A percentile compares a stretch with the other conserved stretches of the same genome.
phyloP scores from a whole-genome alignment of 2,113 vertebrate species.

The Colius striatus region DNA sequence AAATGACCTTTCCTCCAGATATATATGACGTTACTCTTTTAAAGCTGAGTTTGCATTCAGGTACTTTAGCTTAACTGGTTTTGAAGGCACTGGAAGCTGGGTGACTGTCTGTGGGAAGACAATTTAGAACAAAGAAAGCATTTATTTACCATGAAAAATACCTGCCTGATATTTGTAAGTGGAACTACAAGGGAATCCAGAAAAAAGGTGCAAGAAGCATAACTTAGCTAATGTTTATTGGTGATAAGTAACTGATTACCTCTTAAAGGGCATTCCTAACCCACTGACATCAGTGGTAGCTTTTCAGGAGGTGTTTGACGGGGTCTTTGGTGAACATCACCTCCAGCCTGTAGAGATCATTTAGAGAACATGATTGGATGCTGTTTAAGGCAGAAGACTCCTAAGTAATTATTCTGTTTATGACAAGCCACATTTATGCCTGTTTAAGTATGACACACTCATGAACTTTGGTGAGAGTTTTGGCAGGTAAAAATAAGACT shows the following conservation, averaged over 20 bases:
- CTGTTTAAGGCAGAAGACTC: not conserved
- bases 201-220: not conserved
- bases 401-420: not conserved
- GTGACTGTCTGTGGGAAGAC: not conserved
- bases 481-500: not conserved
- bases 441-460: not conserved
- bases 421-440: not conserved
- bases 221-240: not conserved
- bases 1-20: constrained; percentile 12
- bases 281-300: not conserved
- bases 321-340: not conserved
- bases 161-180: not conserved
- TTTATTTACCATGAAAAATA: not conserved
- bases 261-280: not conserved
- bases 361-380: not conserved
- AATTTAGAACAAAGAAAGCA: not conserved
- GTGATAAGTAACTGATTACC: not conserved
- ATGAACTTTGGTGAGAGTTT: not conserved
- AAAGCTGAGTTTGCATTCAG: constrained; percentile 14
- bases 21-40: not conserved
- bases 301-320: not conserved
- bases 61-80: not conserved
- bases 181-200: not conserved
- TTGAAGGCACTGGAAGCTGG: not conserved
- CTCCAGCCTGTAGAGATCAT: not conserved